Evolutionary conservation across 2,113 vertebrate species (phyloP).

Genomic region (Clupea harengus): DNA sequence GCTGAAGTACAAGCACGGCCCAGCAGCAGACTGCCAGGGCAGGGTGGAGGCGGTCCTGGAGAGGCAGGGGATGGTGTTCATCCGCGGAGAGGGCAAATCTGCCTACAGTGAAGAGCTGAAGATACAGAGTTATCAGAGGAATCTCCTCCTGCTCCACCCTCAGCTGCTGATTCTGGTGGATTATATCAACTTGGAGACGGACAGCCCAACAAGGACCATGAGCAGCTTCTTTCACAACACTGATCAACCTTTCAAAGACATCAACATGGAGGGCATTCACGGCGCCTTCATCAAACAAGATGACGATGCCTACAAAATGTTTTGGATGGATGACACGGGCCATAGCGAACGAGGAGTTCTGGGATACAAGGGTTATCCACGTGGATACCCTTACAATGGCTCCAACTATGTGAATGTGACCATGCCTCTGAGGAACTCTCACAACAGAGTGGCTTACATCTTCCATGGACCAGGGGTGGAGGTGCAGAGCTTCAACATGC

Average conservation of each 20-base stretch:
- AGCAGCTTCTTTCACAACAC: conserved; percentile 96
- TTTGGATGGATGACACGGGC: conserved; percentile 95
- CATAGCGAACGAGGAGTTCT: conserved; percentile 81
- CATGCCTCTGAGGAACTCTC: conserved; percentile 77
- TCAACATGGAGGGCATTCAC: conserved; percentile 76
- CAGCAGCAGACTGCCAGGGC: conserved; percentile 85
- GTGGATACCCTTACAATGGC: conserved; percentile 90
- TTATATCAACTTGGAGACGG: conserved; percentile 82
- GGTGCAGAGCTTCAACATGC: conserved; percentile 86
- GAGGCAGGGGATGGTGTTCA: conserved; percentile 84
- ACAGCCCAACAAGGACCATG: conserved; percentile 76
- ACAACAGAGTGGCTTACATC: conserved; percentile 86
- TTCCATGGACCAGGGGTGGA: conserved; percentile 89
- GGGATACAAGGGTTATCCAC: conserved; percentile 83
- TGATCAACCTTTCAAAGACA: conserved; percentile 84
- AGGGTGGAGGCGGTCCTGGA: conserved; percentile 80
- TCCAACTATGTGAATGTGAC: conserved; percentile 96
- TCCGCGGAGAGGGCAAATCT: conserved; percentile 84
- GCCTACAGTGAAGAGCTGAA: conserved; percentile 85
- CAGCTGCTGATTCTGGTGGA: conserved; percentile 93
- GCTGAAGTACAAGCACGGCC: conserved; percentile 90
- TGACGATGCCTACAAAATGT: conserved; percentile 88
- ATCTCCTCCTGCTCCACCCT: conserved; percentile 88
- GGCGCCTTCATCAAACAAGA: conserved; percentile 83
- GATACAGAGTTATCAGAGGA: conserved; percentile 85